These are phyloP conservation scores for Hyperoodon ampullatus DNA, from an alignment of 2,113 vertebrate genomes.

Conservation along the genomic window DNA sequence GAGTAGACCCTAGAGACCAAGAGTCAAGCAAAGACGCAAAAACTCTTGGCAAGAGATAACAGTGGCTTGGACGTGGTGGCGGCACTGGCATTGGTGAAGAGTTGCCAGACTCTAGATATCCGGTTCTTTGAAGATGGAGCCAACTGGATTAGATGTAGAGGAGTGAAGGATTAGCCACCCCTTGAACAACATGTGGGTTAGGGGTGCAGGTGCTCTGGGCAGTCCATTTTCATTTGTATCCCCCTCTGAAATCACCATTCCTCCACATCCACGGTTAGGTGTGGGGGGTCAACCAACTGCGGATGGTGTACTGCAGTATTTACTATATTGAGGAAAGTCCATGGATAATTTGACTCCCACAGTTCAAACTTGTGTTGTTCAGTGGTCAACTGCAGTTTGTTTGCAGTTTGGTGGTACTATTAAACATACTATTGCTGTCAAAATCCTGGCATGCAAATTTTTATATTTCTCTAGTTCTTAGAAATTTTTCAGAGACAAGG, in stretches of 20 bases:
- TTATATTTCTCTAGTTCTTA: background rate
- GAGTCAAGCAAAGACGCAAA: background rate
- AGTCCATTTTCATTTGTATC: background rate
- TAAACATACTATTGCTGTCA: background rate
- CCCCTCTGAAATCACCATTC: background rate
- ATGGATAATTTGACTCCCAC: background rate
- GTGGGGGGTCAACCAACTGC: background rate
- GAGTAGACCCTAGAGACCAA: background rate
- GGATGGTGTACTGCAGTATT: background rate
- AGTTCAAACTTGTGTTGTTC: background rate
- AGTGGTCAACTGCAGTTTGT: background rate
- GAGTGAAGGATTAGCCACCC: background rate
- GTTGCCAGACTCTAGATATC: background rate
- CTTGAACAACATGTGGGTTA: too few relatives aligned
- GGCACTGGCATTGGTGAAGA: background rate
- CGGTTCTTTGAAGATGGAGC: background rate
- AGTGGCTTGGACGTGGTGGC: background rate
- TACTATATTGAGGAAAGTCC: background rate
- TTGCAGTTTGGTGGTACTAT: background rate
- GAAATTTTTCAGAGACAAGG: background rate
- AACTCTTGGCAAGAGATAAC: background rate
- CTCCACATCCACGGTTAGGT: background rate
- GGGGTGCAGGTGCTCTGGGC: background rate
- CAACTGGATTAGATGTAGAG: background rate
- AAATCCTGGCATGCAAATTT: background rate